phyloP scores from a whole-genome alignment of 1,140 invertebrate species.

The Penaeus vannamei region DNA sequence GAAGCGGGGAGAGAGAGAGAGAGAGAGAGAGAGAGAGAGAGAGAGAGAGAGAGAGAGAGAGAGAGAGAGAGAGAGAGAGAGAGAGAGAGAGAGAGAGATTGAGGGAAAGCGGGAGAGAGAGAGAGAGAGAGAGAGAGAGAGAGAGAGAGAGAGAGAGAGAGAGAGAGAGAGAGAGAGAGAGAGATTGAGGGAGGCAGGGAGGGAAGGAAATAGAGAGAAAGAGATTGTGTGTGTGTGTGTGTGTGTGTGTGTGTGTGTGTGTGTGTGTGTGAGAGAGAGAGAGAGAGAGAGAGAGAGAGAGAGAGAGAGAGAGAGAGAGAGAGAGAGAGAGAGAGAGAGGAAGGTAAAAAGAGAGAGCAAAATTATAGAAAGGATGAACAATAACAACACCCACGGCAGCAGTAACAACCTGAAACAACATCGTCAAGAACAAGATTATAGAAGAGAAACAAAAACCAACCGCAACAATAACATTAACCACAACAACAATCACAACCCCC shows the following conservation, averaged over 20 bases:
- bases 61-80: background rate
- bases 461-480: too few species aligned
- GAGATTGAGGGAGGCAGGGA: too few species aligned
- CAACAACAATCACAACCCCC: too few species aligned
- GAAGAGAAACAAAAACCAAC: too few species aligned
- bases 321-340: background rate
- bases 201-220: too few species aligned
- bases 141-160: background rate
- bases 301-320: slow-evolving; percentile 26
- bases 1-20: background rate
- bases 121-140: background rate
- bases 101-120: background rate
- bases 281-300: background rate
- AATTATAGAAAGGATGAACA: too few species aligned
- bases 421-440: too few species aligned
- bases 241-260: background rate
- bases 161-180: background rate
- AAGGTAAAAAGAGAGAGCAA: too few species aligned
- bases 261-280: background rate
- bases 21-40: background rate
- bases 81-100: too few species aligned
- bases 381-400: too few species aligned
- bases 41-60: background rate
- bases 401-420: too few species aligned
- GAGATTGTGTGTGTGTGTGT: too few species aligned